These are phyloP conservation scores for Rousettus leschenaultii DNA, from an alignment of 2,113 vertebrate genomes.

Conservation along the genomic window DNA sequence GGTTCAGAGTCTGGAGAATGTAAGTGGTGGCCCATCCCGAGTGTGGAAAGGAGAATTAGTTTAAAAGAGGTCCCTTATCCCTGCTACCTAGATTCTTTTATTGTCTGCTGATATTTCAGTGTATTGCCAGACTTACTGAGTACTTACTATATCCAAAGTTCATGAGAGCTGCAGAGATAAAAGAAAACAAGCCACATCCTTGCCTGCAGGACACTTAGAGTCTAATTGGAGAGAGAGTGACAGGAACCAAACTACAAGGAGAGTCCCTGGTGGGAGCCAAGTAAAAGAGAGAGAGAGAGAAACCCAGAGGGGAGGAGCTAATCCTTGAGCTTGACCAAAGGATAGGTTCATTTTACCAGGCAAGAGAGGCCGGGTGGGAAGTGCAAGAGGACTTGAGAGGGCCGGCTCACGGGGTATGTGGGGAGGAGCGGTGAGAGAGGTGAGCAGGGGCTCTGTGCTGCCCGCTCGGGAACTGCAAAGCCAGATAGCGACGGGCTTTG, in stretches of 20 bases:
- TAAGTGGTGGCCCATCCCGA: background rate
- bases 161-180: background rate
- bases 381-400: background rate
- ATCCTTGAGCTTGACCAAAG: background rate
- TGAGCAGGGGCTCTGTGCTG: background rate
- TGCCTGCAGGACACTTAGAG: background rate
- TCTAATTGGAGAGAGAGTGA: background rate
- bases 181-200: background rate
- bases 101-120: background rate
- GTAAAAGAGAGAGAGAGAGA: background rate
- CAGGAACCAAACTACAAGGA: background rate
- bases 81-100: background rate
- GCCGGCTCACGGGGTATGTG: background rate
- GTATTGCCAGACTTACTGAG: background rate
- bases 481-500: background rate
- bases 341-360: background rate
- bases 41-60: background rate
- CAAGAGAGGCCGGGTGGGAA: background rate
- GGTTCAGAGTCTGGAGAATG: background rate
- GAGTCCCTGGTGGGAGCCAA: background rate
- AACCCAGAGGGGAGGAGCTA: background rate
- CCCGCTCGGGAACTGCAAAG: background rate
- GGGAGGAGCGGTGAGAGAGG: background rate
- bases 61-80: background rate
- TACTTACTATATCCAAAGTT: background rate